Percentiles rank a stretch among this genome's conserved stretches.
phyloP scores from a whole-genome alignment of 1,140 invertebrate species.

The Delia radicum region DNA sequence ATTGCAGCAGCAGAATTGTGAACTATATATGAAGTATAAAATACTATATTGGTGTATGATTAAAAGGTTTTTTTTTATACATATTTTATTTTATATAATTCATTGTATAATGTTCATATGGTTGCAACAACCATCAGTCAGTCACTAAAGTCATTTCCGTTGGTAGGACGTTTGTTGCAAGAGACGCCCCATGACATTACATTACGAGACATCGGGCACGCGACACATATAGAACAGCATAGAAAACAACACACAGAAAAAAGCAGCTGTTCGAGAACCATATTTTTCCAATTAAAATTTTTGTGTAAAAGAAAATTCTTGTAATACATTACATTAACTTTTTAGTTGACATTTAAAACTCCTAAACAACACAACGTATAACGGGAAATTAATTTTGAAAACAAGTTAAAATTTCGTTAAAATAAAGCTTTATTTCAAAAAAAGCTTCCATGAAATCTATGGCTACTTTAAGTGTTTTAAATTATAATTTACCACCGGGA shows the following conservation, averaged over 20 bases:
- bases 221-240: conserved; percentile 53
- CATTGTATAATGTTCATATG: conserved; percentile 4
- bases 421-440: conserved; percentile 1
- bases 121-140: conserved; percentile 5
- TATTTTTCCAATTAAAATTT: not conserved
- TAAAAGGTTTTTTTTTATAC: not conserved
- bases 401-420: not conserved
- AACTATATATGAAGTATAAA: conserved; percentile 45
- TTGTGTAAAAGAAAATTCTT: conserved; percentile 16
- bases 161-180: conserved; percentile 32
- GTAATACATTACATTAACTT: conserved; percentile 10
- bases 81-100: conserved; percentile 7
- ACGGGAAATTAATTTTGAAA: not conserved
- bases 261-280: not conserved
- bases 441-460: not conserved
- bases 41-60: conserved; percentile 35
- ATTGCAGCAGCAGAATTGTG: conserved; percentile 3
- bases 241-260: not conserved
- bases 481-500: conserved; percentile 26
- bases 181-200: conserved; percentile 46
- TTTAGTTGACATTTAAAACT: conserved; percentile 8
- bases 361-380: not conserved
- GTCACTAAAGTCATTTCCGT: conserved; percentile 24
- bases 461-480: conserved; percentile 27
- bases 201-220: conserved; percentile 48